These are phyloP conservation scores for Drosophila arawakana DNA, from an alignment of 1,140 invertebrate species.

Conservation along the genomic window DNA sequence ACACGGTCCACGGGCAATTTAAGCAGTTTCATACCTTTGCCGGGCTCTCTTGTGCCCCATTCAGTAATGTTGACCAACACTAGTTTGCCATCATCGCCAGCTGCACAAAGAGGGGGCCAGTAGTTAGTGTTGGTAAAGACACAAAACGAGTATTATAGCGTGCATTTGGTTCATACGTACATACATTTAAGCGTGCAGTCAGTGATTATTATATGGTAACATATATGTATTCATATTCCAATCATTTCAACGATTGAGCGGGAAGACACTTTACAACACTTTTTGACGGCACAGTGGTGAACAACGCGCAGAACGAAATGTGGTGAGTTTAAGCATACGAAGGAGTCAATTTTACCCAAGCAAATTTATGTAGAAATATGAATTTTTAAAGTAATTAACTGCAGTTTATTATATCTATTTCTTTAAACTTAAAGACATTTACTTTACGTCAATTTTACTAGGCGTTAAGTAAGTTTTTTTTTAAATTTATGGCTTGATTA, in stretches of 20 bases:
- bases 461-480: too few relatives aligned
- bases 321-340: background rate
- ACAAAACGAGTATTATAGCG: background rate
- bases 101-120: conserved; percentile 30
- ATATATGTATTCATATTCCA: conserved; percentile 36
- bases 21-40: conserved; percentile 66
- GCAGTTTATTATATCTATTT: too few relatives aligned
- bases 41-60: conserved; percentile 87
- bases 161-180: conserved; percentile 24
- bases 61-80: conserved; percentile 75
- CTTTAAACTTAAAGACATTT: too few relatives aligned
- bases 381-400: too few relatives aligned
- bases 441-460: too few relatives aligned
- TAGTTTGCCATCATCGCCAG: conserved; percentile 41
- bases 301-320: conserved; percentile 5
- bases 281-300: conserved; percentile 19
- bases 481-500: too few relatives aligned
- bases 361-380: background rate
- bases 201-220: conserved; percentile 5
- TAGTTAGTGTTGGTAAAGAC: conserved; percentile 7
- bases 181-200: conserved; percentile 32
- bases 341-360: background rate
- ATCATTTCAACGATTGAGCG: conserved; percentile 35
- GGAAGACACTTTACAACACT: conserved; percentile 30
- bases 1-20: conserved; percentile 85